Evolutionary conservation across 1,140 invertebrate species (phyloP), one percentile per base, ranked within the genome.

Genomic region (Zaprionus kolodkinae): DNA sequence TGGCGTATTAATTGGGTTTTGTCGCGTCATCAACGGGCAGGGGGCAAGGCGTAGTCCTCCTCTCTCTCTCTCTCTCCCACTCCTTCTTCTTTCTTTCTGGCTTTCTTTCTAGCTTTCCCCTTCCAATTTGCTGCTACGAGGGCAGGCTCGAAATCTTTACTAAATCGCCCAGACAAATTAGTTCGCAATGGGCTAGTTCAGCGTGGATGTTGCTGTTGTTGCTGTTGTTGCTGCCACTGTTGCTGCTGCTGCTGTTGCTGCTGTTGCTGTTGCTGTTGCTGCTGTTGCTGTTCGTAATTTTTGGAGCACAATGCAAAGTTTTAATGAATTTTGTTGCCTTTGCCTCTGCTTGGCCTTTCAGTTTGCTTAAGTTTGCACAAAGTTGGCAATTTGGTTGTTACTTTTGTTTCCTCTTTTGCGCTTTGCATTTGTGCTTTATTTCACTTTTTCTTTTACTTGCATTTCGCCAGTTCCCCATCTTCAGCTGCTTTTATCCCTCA

Each of bases 1-100:
- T 89, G 80, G 85, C 85, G 81, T 79, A 89, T 89, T 89, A 89
- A 89, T 89, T 89, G 86, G 85, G 88, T 89, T 84, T 89, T 81
- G 85, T 81, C 86, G 86, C 85, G 81, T 89, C 86, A 89, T 81
- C 81, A 89, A 65, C 78, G 61, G 48, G 52, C 66, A 63, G 64
- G 40, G 38, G 50, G 27, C 17, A 30, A 33, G 40, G 35, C n/a
- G 45, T 43, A 45, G 21, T 9, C 9, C 40, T 15, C 2, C 13
- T 43, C 40, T 43, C 0, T 21, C 13, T 43, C 40, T 43, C 0
- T 43, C 13, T 15, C 7, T 43, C 40, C 40, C 36, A 12, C 12
- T 38, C 36, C 11, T 13, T 12, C 3, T 13, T 3, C 13, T 15
- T 15, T 45, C 40, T 35, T 35, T 35, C 27, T 30, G 27, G 27